These are phyloP conservation scores for Acanthisitta chloris DNA, from an alignment of 2,113 vertebrate genomes.

Conservation along the genomic window DNA sequence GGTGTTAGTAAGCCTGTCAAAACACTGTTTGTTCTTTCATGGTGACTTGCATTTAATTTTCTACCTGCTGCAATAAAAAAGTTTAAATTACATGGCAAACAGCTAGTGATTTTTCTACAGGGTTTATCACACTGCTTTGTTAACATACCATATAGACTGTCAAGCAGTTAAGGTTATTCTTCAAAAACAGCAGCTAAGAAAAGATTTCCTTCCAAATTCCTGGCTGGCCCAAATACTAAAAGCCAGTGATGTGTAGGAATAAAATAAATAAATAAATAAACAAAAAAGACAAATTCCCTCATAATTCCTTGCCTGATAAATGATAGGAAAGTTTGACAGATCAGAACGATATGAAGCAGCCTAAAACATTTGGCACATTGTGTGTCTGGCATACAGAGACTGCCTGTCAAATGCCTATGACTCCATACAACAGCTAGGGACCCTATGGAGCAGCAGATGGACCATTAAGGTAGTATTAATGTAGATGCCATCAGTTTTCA, in stretches of 20 bases:
- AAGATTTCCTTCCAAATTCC: conserved; percentile 60
- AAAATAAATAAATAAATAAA: conserved; percentile 24
- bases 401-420: conserved; percentile 99
- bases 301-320: conserved; percentile 89
- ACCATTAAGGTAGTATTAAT: conserved; percentile 99
- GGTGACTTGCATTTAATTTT: conserved; percentile 21
- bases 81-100: not conserved
- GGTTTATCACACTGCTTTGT: conserved; percentile 50
- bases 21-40: not conserved
- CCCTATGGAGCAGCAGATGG: conserved; percentile 99
- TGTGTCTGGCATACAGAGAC: conserved; percentile 98
- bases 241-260: conserved; percentile 81
- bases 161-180: conserved; percentile 39
- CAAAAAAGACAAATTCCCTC: conserved; percentile 59
- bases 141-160: conserved; percentile 23
- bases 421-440: conserved; percentile 98
- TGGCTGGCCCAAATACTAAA: conserved; percentile 75
- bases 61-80: conserved; percentile 23
- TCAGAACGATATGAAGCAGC: conserved; percentile 93
- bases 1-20: not conserved
- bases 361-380: conserved; percentile 99
- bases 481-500: conserved; percentile 99
- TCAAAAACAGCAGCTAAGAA: conserved; percentile 38
- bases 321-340: conserved; percentile 95
- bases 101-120: conserved; percentile 49